Percentiles rank a stretch among this genome's conserved stretches.
Conservation (phyloP, 2,113 vertebrate genomes). For the Sinosuthora webbiana region DNA sequence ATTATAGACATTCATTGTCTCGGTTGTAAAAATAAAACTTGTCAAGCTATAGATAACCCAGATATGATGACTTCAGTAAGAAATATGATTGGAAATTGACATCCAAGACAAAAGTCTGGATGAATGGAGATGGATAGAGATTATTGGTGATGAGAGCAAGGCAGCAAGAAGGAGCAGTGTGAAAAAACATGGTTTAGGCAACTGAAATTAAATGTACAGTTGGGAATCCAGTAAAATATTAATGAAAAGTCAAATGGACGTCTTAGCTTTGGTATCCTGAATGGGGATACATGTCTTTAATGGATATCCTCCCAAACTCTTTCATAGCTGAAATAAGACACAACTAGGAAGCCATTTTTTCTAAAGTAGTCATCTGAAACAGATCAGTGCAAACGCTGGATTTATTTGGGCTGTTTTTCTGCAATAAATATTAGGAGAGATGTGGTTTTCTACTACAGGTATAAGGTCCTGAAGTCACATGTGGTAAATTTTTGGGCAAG, state of each 20-base stretch:
- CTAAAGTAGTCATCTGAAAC: neutral
- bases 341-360: neutral
- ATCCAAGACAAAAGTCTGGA: neutral
- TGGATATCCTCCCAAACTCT: neutral
- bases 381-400: fast-evolving
- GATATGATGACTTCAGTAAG: neutral
- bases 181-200: neutral
- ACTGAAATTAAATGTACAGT: neutral
- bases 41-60: neutral
- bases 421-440: neutral
- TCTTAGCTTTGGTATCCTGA: neutral
- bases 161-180: neutral
- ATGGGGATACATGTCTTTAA: neutral
- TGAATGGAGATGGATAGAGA: neutral
- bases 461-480: neutral
- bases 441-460: neutral
- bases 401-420: neutral
- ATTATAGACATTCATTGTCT: neutral
- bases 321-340: neutral
- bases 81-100: neutral
- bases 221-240: neutral
- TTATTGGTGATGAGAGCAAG: neutral
- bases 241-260: neutral
- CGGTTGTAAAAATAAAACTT: neutral
- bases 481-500: neutral